Percentiles rank a stretch among this genome's conserved stretches.
Conservation (phyloP, 2,113 vertebrate species). For the Pedetes capensis region DNA sequence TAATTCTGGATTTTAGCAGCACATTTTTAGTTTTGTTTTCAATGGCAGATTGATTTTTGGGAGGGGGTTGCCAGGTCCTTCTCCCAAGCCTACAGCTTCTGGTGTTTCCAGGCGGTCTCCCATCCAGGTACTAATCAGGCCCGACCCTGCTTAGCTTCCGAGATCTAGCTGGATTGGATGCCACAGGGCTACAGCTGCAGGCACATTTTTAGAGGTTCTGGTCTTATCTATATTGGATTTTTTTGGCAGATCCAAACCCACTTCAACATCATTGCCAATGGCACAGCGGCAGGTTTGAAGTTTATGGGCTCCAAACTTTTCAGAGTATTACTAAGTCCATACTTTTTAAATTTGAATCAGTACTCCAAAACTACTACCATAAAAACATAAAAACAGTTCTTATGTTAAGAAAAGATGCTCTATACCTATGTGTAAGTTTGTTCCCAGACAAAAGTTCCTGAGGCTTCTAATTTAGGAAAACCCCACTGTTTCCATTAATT, state of each 20-base stretch:
- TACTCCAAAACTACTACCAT: neutral
- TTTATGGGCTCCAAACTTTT: neutral
- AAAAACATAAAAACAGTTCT: neutral
- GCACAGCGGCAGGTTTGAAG: neutral
- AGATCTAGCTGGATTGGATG: too few species aligned
- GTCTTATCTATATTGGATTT: neutral
- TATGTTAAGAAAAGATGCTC: neutral
- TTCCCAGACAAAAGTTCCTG: neutral
- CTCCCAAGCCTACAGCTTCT: too few species aligned
- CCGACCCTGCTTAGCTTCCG: too few species aligned
- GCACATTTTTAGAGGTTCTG: neutral
- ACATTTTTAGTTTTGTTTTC: neutral
- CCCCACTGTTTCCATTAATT: neutral
- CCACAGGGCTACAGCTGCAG: neutral
- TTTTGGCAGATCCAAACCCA: neutral
- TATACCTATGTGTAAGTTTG: neutral
- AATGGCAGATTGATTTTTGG: too few species aligned
- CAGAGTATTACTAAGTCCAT: neutral
- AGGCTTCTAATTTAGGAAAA: conserved; percentile 1
- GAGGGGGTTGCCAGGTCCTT: too few species aligned
- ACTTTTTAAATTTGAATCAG: neutral
- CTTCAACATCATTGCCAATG: neutral
- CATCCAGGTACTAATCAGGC: too few species aligned
- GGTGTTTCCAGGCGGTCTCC: too few species aligned
- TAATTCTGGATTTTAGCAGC: neutral